These are phyloP conservation scores for Pangasianodon gigas DNA, from an alignment of 2,113 vertebrate species.

Conservation along the genomic window DNA sequence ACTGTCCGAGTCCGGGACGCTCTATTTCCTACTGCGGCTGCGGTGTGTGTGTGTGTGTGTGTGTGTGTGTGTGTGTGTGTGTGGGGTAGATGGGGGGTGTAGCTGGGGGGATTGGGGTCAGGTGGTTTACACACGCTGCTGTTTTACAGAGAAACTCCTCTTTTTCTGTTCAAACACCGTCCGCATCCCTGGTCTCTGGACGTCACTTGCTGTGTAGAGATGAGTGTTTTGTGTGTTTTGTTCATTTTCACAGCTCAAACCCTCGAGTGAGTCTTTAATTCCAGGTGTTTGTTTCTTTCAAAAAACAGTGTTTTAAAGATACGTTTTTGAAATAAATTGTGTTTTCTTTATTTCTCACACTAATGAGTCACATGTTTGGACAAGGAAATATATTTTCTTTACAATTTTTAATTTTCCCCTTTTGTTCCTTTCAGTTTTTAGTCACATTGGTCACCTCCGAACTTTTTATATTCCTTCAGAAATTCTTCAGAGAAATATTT, in stretches of 20 bases:
- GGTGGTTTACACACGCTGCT: background rate
- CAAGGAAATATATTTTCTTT: no score
- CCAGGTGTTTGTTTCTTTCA: no score
- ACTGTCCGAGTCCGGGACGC: slow-evolving; percentile 41
- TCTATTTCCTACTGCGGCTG: slow-evolving; percentile 21
- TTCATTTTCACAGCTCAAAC: background rate
- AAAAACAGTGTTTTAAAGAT: no score
- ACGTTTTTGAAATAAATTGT: no score
- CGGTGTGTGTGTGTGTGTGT: background rate
- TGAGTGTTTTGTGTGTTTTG: background rate
- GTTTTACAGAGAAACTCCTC: background rate
- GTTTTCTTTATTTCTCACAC: no score
- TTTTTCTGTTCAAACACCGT: background rate
- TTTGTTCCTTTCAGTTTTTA: no score
- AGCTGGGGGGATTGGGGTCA: background rate
- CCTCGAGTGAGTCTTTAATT: background rate
- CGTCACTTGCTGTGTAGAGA: background rate
- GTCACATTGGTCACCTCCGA: no score
- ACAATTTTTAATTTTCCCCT: no score
- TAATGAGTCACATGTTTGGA: no score
- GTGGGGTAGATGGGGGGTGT: background rate
- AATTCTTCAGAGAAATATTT: no score
- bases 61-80: background rate
- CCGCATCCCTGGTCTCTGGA: background rate
- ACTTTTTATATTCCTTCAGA: no score